phyloP scores from a whole-genome alignment of 30 jellyfish, hydroid and myxozoan species.

The Chironex yamaguchii region DNA sequence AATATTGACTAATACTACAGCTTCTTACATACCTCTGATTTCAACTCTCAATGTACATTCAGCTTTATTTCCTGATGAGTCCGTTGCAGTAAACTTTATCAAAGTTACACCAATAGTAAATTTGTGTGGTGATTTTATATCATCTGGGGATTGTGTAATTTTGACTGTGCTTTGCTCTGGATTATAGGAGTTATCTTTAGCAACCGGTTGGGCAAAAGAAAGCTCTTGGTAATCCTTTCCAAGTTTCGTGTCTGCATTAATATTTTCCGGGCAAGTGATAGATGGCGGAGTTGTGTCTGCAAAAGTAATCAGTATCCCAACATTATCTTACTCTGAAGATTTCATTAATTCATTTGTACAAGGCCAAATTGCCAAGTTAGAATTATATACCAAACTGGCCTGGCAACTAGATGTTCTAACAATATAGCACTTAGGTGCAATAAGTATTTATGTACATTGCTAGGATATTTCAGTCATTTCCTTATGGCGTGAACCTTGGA shows the following conservation, averaged over 20 bases:
- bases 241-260: slow-evolving; percentile 76
- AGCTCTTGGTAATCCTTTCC: slow-evolving; percentile 81
- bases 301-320: not conserved
- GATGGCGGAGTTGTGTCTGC: slow-evolving; percentile 97
- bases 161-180: slow-evolving; percentile 62
- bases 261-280: slow-evolving; percentile 85
- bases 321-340: not conserved
- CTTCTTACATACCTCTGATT: slow-evolving; percentile 61
- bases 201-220: slow-evolving; percentile 69
- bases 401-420: too few relatives aligned
- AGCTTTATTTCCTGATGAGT: slow-evolving; percentile 85
- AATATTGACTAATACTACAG: too few relatives aligned
- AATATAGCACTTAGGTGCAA: too few relatives aligned
- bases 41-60: slow-evolving; percentile 86
- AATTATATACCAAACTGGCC: too few relatives aligned
- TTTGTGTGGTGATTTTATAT: slow-evolving; percentile 85
- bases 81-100: slow-evolving; percentile 82
- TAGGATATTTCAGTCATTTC: too few relatives aligned
- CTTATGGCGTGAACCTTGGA: too few relatives aligned
- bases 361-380: not conserved
- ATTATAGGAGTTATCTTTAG: slow-evolving; percentile 86
- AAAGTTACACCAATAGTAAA: slow-evolving; percentile 90
- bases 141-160: slow-evolving; percentile 76
- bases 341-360: not conserved
- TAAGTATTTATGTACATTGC: too few relatives aligned